Conservation (phyloP, 2,113 vertebrate genomes). For the Etia nguti region DNA sequence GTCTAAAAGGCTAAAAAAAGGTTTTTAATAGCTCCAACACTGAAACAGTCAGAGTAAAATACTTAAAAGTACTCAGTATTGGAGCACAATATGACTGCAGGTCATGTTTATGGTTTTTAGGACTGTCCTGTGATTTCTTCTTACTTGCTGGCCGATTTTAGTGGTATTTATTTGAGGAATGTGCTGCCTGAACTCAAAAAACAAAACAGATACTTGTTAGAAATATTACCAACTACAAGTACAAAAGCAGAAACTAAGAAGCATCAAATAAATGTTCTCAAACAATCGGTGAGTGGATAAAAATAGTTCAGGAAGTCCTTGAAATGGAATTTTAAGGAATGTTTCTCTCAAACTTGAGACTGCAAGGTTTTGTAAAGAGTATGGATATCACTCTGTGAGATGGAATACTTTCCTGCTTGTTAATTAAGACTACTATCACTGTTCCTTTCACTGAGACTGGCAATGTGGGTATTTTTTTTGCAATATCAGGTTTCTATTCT, state of each 20-base stretch:
- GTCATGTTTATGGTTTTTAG: fast-evolving
- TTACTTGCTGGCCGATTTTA: not conserved
- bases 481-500: too few relatives aligned
- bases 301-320: not conserved
- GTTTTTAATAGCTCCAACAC: not conserved
- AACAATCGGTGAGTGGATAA: not conserved
- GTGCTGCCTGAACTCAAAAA: not conserved
- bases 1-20: not conserved
- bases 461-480: too few relatives aligned
- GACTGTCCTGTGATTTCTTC: not conserved
- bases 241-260: not conserved
- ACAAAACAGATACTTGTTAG: not conserved
- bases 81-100: too few relatives aligned
- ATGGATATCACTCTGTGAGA: not conserved
- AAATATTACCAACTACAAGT: not conserved
- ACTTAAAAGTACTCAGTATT: not conserved
- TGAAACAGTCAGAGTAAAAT: not conserved
- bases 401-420: not conserved
- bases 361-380: not conserved
- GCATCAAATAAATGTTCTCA: not conserved
- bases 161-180: not conserved
- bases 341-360: not conserved
- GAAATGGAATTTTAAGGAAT: not conserved
- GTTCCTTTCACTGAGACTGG: too few relatives aligned
- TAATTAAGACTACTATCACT: not conserved